phyloP scores from a whole-genome alignment of 2,797 vertebrate species.

The Scomberomorus guttatus region DNA sequence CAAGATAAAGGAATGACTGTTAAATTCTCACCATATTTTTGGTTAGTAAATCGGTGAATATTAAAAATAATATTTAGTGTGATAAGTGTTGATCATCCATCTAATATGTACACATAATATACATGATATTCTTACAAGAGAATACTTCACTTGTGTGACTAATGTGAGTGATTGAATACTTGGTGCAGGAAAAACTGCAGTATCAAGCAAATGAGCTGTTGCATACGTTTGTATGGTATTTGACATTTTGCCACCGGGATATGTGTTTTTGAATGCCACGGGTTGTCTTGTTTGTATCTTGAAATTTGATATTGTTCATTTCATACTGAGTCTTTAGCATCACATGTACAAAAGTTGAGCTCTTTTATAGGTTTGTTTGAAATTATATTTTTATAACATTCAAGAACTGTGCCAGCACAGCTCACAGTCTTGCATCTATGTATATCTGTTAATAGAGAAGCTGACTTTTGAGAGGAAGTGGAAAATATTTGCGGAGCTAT shows the following conservation, averaged over 20 bases:
- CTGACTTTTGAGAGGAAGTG: constrained; percentile 61
- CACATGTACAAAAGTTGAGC: not conserved
- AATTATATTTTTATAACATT: constrained; percentile 4
- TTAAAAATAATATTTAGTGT: not conserved
- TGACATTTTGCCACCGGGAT: not conserved
- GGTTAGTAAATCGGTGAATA: not conserved
- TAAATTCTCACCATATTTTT: not conserved
- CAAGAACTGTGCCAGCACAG: not conserved
- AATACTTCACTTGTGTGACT: not conserved
- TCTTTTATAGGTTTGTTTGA: not conserved
- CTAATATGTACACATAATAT: not conserved
- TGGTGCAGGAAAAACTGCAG: not conserved
- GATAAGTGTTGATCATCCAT: not conserved
- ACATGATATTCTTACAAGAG: not conserved
- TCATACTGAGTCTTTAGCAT: not conserved
- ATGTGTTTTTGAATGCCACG: not conserved
- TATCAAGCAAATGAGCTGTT: not conserved
- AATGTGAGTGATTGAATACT: not conserved
- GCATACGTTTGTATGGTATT: not conserved
- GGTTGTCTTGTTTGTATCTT: not conserved
- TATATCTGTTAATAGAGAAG: constrained; percentile 2
- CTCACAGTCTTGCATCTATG: constrained; percentile 26
- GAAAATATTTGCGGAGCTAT: constrained; percentile 57
- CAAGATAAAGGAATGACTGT: not conserved
- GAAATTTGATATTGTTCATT: not conserved